Conservation (phyloP, 2,113 vertebrate genomes). For the Uropsilus gracilis region DNA sequence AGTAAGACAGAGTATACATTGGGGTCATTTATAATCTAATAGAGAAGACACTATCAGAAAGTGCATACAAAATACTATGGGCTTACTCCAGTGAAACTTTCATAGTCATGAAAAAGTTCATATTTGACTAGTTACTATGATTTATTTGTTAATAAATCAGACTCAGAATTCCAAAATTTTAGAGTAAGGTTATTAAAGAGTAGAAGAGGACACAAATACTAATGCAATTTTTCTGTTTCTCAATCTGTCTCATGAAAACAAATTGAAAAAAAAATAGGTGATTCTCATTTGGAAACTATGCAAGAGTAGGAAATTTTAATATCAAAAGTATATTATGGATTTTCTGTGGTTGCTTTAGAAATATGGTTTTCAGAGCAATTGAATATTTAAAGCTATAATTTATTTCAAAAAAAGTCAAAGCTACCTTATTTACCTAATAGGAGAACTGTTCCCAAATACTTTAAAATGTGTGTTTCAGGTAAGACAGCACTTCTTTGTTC, state of each 20-base stretch:
- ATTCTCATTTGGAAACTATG: constrained; percentile 10
- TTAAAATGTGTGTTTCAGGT: constrained; percentile 33
- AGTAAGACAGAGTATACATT: not conserved
- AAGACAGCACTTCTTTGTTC: constrained; percentile 29
- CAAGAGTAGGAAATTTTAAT: not conserved
- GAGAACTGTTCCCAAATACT: not conserved
- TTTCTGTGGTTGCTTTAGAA: constrained; percentile 24
- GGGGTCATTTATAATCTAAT: not conserved
- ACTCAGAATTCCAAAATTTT: not conserved
- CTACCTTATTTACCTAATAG: constrained; percentile 16
- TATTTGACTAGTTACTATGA: not conserved
- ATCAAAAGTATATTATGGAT: constrained; percentile 19
- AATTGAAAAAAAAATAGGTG: not conserved
- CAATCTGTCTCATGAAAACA: not conserved
- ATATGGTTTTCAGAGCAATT: constrained; percentile 29
- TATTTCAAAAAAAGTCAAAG: constrained; percentile 47
- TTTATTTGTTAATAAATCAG: not conserved
- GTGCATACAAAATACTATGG: not conserved
- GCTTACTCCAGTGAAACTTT: not conserved
- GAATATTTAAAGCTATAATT: constrained; percentile 3
- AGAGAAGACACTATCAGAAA: not conserved
- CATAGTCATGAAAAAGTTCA: not conserved
- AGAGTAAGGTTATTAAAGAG: constrained; percentile 13
- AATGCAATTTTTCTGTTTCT: not conserved
- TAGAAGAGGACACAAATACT: not conserved